A percentile compares a stretch with the other conserved stretches of the same genome.
Evolutionary conservation across 2,888 invertebrate genomes (phyloP).

Genomic region (Colostygia pectinataria): DNA sequence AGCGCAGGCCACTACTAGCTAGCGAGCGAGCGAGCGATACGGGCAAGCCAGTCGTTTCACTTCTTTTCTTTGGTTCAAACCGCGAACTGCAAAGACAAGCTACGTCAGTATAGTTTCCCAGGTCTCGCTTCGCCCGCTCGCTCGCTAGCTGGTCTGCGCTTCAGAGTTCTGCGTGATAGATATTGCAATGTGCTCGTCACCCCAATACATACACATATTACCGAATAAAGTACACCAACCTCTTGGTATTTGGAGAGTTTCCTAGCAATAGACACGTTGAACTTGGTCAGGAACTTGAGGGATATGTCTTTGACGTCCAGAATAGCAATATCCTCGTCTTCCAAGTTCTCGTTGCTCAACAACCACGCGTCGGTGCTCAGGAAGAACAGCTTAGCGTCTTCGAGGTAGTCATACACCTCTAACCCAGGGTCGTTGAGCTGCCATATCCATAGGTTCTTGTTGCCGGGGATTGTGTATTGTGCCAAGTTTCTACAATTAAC

Average conservation of each 20-base stretch:
- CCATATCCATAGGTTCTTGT: conserved; percentile 66
- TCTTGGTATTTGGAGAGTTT: conserved; percentile 85
- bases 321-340: conserved; percentile 58
- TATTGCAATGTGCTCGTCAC: too few species aligned
- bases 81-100: too few species aligned
- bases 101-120: too few species aligned
- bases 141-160: too few species aligned
- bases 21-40: too few species aligned
- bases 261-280: conserved; percentile 85
- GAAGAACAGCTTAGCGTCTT: conserved; percentile 62
- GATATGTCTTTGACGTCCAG: conserved; percentile 68
- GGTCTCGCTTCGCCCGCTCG: too few species aligned
- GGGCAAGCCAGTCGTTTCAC: too few species aligned
- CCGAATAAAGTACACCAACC: too few species aligned
- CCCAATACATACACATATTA: too few species aligned
- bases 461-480: conserved; percentile 50
- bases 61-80: too few species aligned
- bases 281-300: conserved; percentile 77
- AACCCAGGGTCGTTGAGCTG: conserved; percentile 73
- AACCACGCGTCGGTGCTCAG: conserved; percentile 61
- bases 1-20: too few species aligned
- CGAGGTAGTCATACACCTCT: conserved; percentile 62
- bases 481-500: conserved; percentile 60
- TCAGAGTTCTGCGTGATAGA: too few species aligned
- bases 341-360: conserved; percentile 45